A percentile compares a stretch with the other conserved stretches of the same genome.
Conservation (phyloP, 2,797 vertebrate species). For the Aldrovandia affinis region DNA sequence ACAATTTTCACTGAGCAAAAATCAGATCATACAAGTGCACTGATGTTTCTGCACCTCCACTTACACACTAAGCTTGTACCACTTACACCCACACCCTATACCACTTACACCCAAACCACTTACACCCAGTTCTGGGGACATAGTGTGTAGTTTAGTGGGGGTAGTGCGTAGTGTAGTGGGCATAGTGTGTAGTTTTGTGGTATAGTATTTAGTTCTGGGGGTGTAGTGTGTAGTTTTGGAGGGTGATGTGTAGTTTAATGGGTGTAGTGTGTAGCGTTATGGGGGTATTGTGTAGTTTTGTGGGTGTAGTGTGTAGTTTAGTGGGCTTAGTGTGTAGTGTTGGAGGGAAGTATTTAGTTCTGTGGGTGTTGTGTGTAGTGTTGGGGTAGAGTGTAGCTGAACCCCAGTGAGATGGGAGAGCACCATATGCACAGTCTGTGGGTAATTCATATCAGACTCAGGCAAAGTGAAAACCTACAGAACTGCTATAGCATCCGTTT, state of each 20-base stretch:
- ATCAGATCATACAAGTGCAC: background rate
- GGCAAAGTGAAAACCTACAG: conserved; percentile 80
- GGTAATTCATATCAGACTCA: conserved; percentile 78
- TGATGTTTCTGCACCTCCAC: background rate
- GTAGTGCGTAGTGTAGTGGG: background rate
- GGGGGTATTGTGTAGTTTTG: background rate
- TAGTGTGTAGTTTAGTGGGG: background rate
- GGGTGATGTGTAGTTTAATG: background rate
- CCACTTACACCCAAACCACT: background rate
- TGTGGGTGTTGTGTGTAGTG: too few species aligned
- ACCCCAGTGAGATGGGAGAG: too few species aligned
- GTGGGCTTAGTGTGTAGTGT: background rate
- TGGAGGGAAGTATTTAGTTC: background rate
- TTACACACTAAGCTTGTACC: background rate
- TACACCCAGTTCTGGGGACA: background rate
- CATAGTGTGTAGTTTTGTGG: background rate
- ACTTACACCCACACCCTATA: background rate
- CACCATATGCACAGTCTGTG: conserved; percentile 73
- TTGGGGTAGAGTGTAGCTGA: conserved; percentile 62
- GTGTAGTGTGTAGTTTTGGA: background rate
- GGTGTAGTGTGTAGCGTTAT: background rate
- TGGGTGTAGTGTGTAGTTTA: background rate
- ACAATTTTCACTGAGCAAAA: background rate
- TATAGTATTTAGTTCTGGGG: background rate
- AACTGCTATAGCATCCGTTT: conserved; percentile 79